phyloP scores from a whole-genome alignment of 2,888 invertebrate species.

The Blastobasis lacticolella region DNA sequence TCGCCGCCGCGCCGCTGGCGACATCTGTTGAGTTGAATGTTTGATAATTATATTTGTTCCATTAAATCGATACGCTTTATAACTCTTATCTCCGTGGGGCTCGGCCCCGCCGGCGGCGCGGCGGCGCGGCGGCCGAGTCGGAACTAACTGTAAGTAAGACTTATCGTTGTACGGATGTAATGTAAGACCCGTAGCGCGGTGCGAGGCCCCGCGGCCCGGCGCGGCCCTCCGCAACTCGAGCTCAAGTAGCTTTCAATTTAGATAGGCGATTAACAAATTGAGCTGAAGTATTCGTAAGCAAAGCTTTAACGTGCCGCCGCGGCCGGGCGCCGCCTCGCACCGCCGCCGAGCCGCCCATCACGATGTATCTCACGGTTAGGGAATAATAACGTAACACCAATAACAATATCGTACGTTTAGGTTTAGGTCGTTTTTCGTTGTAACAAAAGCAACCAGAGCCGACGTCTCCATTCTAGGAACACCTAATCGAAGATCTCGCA shows the following conservation, averaged over 20 bases:
- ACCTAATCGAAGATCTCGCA: slow-evolving; percentile 40
- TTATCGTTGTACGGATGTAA: slow-evolving; percentile 46
- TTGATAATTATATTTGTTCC: slow-evolving; percentile 48
- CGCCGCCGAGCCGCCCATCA: slow-evolving; percentile 59
- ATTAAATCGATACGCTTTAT: slow-evolving; percentile 67
- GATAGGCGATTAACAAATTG: slow-evolving; percentile 73
- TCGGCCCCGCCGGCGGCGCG: slow-evolving; percentile 37
- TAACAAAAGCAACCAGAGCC: background rate
- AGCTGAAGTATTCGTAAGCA: slow-evolving; percentile 54
- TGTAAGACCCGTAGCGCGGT: slow-evolving; percentile 44
- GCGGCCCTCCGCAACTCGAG: slow-evolving; percentile 41
- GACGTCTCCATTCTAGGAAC: too few species aligned
- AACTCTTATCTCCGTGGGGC: slow-evolving; percentile 46
- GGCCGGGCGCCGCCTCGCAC: slow-evolving; percentile 38
- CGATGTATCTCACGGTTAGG: slow-evolving; percentile 23
- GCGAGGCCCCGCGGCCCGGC: slow-evolving; percentile 49
- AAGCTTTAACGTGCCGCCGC: slow-evolving; percentile 58
- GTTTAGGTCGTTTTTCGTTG: slow-evolving; percentile 3
- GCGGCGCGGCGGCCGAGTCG: slow-evolving; percentile 37
- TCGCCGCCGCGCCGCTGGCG: slow-evolving; percentile 39
- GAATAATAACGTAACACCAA: slow-evolving; percentile 20
- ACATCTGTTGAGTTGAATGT: slow-evolving; percentile 37
- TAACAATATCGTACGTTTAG: slow-evolving; percentile 7
- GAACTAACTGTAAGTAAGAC: slow-evolving; percentile 44
- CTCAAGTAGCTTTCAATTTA: slow-evolving; percentile 63